Conservation (phyloP, 2,888 invertebrate species). For the Quadroppia sp. region DNA sequence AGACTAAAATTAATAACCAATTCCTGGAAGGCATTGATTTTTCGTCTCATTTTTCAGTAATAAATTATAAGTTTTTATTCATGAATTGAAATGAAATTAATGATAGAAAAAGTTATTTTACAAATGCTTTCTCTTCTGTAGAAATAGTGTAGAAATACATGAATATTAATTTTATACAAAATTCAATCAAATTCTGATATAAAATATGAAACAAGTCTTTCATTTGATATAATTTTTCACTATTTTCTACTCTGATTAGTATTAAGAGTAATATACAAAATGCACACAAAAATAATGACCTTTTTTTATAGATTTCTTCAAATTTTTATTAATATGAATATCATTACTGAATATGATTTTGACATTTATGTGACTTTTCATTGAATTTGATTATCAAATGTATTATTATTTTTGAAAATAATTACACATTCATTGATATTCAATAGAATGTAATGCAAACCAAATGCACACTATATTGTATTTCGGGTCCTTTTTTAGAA, state of each 20-base stretch:
- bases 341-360: neutral
- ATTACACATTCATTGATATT: too few species aligned
- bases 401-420: too few species aligned
- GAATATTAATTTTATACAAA: too few species aligned
- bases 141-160: too few species aligned
- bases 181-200: too few species aligned
- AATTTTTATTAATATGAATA: neutral
- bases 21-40: neutral
- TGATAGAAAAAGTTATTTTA: neutral
- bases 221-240: too few species aligned
- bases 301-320: constrained; percentile 19
- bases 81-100: neutral
- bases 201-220: neutral
- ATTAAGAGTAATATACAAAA: constrained; percentile 18
- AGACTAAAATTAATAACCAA: neutral
- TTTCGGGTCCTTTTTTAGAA: too few species aligned
- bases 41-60: neutral
- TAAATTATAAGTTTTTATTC: too few species aligned
- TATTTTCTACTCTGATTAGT: constrained; percentile 33
- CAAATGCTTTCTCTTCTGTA: neutral
- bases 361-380: too few species aligned
- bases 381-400: too few species aligned
- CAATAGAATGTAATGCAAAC: too few species aligned
- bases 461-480: too few species aligned
- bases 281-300: constrained; percentile 1